phyloP scores from a whole-genome alignment of 2,888 invertebrate species.

The Pemphredon lugubris region DNA sequence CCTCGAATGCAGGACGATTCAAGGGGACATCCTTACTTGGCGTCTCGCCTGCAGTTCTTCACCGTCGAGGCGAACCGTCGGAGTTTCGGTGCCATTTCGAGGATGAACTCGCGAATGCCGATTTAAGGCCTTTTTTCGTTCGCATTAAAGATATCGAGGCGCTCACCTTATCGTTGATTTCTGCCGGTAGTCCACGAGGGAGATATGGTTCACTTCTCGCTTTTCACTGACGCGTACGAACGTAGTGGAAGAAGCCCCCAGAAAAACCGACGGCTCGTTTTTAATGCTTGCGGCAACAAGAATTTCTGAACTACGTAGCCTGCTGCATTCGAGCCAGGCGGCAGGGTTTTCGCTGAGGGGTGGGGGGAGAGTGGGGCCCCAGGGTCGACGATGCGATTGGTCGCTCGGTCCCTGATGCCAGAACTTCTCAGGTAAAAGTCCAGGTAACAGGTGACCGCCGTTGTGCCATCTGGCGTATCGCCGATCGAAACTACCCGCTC shows the following conservation, averaged over 20 bases:
- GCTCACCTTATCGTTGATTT: conserved; percentile 35
- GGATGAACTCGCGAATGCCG: conserved; percentile 1
- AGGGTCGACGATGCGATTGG: conserved; percentile 61
- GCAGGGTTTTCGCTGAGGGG: conserved; percentile 9
- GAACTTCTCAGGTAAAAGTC: conserved; percentile 52
- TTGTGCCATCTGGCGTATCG: conserved; percentile 63
- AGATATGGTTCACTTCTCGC: not conserved
- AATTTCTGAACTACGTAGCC: conserved; percentile 66
- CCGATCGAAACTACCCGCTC: conserved; percentile 2
- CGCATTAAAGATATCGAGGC: not conserved
- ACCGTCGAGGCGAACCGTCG: not conserved
- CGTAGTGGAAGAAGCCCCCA: conserved; percentile 2
- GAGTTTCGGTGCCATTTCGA: conserved; percentile 22
- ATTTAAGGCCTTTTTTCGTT: not conserved
- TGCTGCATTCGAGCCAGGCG: conserved; percentile 52
- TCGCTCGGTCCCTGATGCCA: conserved; percentile 38
- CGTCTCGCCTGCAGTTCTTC: not conserved
- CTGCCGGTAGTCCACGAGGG: not conserved
- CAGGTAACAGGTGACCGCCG: conserved; percentile 66
- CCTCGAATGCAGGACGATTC: conserved; percentile 11
- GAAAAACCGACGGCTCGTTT: conserved; percentile 17
- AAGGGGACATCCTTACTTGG: conserved; percentile 38
- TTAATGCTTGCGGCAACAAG: conserved; percentile 50
- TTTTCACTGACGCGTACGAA: conserved; percentile 16
- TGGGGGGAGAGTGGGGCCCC: conserved; percentile 49